Conservation (phyloP, 2,797 vertebrate genomes). For the Psittacula echo region DNA sequence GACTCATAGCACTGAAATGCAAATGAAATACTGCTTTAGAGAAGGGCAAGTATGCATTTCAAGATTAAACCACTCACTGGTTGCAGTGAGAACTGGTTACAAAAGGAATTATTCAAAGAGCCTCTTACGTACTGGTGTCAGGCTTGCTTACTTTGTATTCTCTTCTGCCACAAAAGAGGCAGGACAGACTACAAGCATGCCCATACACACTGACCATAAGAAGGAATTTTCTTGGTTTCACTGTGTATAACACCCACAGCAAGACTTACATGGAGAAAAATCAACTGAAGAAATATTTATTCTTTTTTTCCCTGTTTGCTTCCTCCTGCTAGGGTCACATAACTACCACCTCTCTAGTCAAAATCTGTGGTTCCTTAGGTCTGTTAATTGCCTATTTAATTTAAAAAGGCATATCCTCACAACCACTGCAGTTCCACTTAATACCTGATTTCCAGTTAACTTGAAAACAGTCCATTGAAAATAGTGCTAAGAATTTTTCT, state of each 20-base stretch:
- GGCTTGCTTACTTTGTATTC: neutral
- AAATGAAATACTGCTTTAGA: conserved; percentile 29
- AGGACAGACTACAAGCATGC: neutral
- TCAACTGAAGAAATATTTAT: neutral
- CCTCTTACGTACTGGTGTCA: neutral
- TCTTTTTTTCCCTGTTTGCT: neutral
- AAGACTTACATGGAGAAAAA: neutral
- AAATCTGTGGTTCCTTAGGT: neutral
- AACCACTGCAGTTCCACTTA: neutral
- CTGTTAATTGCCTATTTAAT: neutral
- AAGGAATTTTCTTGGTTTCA: neutral
- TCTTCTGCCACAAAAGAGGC: neutral
- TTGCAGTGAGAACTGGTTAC: neutral
- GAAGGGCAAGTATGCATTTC: neutral
- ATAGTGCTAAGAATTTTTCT: neutral
- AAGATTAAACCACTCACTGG: neutral
- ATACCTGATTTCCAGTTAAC: neutral
- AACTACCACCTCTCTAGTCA: neutral
- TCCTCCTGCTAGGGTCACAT: neutral
- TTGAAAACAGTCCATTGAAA: neutral
- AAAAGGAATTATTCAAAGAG: neutral
- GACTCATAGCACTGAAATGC: conserved; percentile 93
- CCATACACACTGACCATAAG: neutral
- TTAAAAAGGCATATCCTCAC: neutral
- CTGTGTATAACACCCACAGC: neutral